Percentiles rank a stretch among this genome's conserved stretches.
Evolutionary conservation across 2,888 invertebrate genomes (phyloP).

Genomic region (Poecilobothrus nobilitatus): DNA sequence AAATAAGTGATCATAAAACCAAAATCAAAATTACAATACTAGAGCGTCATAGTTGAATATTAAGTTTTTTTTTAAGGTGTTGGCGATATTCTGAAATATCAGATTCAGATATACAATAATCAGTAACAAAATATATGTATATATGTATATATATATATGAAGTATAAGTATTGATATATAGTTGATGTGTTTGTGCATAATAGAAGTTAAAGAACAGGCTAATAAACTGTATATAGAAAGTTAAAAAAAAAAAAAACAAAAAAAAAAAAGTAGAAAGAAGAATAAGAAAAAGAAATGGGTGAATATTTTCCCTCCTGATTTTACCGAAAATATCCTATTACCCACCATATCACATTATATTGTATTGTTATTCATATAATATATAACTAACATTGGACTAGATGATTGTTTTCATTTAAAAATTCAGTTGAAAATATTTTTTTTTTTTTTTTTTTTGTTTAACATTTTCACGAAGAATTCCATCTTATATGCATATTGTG

Average conservation of each 20-base stretch:
- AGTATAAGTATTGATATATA: neutral
- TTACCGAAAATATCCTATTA: too few relatives aligned
- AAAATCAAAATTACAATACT: neutral
- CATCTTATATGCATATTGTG: neutral
- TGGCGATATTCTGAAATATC: too few relatives aligned
- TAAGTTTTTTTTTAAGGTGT: neutral
- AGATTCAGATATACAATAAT: too few relatives aligned
- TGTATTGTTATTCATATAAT: too few relatives aligned
- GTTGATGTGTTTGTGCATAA: neutral
- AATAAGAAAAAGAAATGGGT: too few relatives aligned
- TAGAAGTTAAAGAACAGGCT: neutral
- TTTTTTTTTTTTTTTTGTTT: neutral
- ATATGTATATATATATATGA: too few relatives aligned
- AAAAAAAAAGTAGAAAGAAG: too few relatives aligned
- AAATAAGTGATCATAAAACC: slow-evolving; percentile 4
- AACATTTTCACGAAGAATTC: neutral
- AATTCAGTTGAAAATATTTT: too few relatives aligned
- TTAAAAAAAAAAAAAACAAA: too few relatives aligned
- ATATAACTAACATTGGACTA: neutral
- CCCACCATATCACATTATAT: too few relatives aligned
- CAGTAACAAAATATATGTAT: too few relatives aligned
- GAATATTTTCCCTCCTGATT: too few relatives aligned
- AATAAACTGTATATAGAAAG: neutral
- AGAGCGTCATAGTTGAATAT: neutral
- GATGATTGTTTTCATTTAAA: neutral